These are phyloP conservation scores for Trichoplusia ni DNA, from an alignment of 1,140 invertebrate genomes.

Conservation along the genomic window DNA sequence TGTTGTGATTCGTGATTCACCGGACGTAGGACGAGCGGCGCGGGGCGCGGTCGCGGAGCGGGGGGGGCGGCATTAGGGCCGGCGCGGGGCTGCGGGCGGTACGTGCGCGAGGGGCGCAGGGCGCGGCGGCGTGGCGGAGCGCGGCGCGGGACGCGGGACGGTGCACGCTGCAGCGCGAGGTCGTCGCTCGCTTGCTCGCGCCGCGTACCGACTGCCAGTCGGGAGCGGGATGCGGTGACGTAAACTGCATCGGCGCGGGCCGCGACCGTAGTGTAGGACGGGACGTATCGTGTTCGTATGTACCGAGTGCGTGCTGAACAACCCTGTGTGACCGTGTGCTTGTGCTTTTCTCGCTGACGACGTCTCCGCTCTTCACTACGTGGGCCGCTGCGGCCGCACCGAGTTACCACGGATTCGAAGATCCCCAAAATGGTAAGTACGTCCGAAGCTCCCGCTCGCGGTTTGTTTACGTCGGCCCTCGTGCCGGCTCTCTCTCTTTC, in stretches of 20 bases:
- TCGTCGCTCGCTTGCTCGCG: conserved; percentile 78
- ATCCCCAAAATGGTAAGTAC: conserved; percentile 80
- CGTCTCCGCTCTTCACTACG: conserved; percentile 76
- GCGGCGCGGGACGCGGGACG: conserved; percentile 61
- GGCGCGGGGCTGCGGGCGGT: conserved; percentile 33
- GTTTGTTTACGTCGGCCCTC: conserved; percentile 80
- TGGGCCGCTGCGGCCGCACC: conserved; percentile 60
- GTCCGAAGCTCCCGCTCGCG: conserved; percentile 76
- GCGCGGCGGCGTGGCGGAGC: conserved; percentile 50
- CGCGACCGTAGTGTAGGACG: conserved; percentile 78
- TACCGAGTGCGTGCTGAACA: conserved; percentile 65
- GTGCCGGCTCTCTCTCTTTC: conserved; percentile 72
- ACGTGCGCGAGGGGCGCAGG: conserved; percentile 48
- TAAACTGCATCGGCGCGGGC: conserved; percentile 79
- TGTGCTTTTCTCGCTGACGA: conserved; percentile 64
- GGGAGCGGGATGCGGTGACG: conserved; percentile 81
- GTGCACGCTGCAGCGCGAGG: conserved; percentile 78
- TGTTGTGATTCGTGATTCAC: conserved; percentile 68
- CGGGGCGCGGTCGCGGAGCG: conserved; percentile 40
- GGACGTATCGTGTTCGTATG: conserved; percentile 72
- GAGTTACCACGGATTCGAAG: conserved; percentile 54
- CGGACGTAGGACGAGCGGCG: conserved; percentile 68
- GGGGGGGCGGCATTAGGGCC: conserved; percentile 43
- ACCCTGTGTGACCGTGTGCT: conserved; percentile 66
- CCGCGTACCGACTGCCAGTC: conserved; percentile 70